Base-by-base conservation (phyloP, 2,888 invertebrate genomes). In the Hanleya hanleyi region DNA sequence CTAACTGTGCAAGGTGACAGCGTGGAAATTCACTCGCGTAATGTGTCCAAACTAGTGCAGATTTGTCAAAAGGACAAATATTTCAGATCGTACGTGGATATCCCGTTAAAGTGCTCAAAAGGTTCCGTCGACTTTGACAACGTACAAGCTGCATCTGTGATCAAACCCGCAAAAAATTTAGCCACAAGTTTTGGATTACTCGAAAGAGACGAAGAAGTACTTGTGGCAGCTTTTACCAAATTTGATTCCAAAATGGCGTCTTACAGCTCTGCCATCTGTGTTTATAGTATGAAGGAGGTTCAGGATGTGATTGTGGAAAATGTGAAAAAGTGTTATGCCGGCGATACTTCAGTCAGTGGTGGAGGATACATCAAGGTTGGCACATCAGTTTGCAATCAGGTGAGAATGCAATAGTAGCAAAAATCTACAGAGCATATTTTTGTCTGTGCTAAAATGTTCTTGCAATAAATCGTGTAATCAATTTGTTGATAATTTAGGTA, bases 1-100 rank as follows among this genome's bases (percentile, higher is more conserved):
- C 92, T 98, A 80, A 98, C 98, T 1, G 96, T 97, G 3, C 99
- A 99, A 91, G 94, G 95, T 87, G 94, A 77, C 64, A 69, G 73
- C 9, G 75, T 77, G 57, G 73, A 95, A 86, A 67, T 69, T 50
- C 57, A 64, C 15, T 74, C 69, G 33, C 95, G 87, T 47, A 67
- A 74, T 18, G 95, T 88, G 94, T 97, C 97, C 74, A 97, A 98
- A 91, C 92, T 99, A 85, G 96, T 98, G 47, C 94, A 98, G 70
- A 95, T 99, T 65, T 99, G 98, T 90, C 97, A 98, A 89, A 96
- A 97, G 86, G 99, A 99, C 90, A 94, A 95, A 81, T 96, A 97
- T 90, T 98, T 98, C 91, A 97, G 98, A 91, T 98, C 98, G 15
- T 99, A 99, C 91, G 97, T 98, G 26, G 99, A 99, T 92, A 97